phyloP scores from a whole-genome alignment of 2,888 invertebrate genomes.

The Drosophila falleni region DNA sequence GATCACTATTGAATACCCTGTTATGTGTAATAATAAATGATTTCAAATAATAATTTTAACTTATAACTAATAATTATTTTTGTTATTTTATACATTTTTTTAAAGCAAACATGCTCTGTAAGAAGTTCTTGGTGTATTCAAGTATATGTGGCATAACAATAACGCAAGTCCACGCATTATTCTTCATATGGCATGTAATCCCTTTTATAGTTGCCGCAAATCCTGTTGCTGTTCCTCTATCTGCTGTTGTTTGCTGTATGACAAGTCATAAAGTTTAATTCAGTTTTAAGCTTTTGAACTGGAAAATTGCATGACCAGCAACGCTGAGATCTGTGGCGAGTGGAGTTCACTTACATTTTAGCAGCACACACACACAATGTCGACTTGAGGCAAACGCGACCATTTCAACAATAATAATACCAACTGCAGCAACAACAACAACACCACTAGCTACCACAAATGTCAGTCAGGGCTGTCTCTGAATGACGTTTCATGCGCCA shows the following conservation, averaged over 20 bases:
- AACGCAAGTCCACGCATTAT: slow-evolving; percentile 64
- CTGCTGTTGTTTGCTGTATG: slow-evolving; percentile 43
- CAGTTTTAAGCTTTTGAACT: slow-evolving; percentile 82
- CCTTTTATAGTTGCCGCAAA: slow-evolving; percentile 76
- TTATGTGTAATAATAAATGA: not conserved
- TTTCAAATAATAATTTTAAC: too few species aligned
- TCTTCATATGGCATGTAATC: slow-evolving; percentile 79
- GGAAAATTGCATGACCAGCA: slow-evolving; percentile 74
- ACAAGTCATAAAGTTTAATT: slow-evolving; percentile 80
- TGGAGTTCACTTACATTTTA: slow-evolving; percentile 58
- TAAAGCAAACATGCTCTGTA: not conserved
- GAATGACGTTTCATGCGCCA: slow-evolving; percentile 66
- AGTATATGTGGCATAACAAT: slow-evolving; percentile 43
- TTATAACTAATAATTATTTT: not conserved
- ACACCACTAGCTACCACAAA: slow-evolving; percentile 50
- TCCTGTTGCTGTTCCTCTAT: slow-evolving; percentile 56
- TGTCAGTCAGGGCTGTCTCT: slow-evolving; percentile 57
- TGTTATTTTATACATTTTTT: not conserved
- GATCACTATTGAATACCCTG: slow-evolving; percentile 10
- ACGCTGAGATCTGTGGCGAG: slow-evolving; percentile 40
- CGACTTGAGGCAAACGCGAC: slow-evolving; percentile 31
- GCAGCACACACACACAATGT: slow-evolving; percentile 30
- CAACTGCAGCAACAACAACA: slow-evolving; percentile 20
- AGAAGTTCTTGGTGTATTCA: not conserved
- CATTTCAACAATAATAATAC: slow-evolving; percentile 24